Percentiles rank a stretch among this genome's conserved stretches.
These are phyloP conservation scores for Tenualosa ilisha DNA, from an alignment of 2,797 vertebrate species.

Conservation along the genomic window DNA sequence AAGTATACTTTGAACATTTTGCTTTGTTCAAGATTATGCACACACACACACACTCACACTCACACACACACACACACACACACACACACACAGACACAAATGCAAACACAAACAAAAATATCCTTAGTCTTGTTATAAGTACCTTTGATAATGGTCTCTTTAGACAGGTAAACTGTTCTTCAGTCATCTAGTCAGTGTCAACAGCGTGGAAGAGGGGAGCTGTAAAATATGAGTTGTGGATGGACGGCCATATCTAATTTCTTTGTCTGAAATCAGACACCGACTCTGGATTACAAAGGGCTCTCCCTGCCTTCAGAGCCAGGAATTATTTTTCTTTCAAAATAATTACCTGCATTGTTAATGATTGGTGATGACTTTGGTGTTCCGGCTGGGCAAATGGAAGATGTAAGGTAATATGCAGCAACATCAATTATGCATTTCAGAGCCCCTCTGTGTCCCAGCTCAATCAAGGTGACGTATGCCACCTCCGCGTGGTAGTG, in stretches of 20 bases:
- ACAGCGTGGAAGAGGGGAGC: slow-evolving; percentile 2
- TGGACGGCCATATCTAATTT: slow-evolving; percentile 53
- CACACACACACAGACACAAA: background rate
- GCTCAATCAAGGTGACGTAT: slow-evolving; percentile 18
- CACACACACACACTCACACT: background rate
- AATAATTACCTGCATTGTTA: slow-evolving; percentile 71
- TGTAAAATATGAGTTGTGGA: slow-evolving; percentile 54
- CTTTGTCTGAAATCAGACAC: slow-evolving; percentile 61
- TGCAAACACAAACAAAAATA: background rate
- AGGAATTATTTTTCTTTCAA: slow-evolving; percentile 66
- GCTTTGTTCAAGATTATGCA: background rate
- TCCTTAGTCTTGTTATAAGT: background rate
- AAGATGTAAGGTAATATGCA: slow-evolving; percentile 70
- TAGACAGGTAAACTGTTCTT: slow-evolving; percentile 43
- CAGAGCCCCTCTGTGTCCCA: slow-evolving; percentile 17
- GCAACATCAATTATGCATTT: slow-evolving; percentile 72
- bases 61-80: slow-evolving; percentile 26
- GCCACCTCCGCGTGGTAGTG: background rate
- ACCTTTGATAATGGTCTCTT: background rate
- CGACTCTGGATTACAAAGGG: slow-evolving; percentile 29
- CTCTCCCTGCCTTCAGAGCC: slow-evolving; percentile 29
- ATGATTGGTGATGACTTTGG: slow-evolving; percentile 63
- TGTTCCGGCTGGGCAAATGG: slow-evolving; percentile 49
- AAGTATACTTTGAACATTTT: background rate
- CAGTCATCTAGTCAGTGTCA: slow-evolving; percentile 29